Conservation (phyloP, 2,113 vertebrate genomes). For the Paramormyrops kingsleyae region DNA sequence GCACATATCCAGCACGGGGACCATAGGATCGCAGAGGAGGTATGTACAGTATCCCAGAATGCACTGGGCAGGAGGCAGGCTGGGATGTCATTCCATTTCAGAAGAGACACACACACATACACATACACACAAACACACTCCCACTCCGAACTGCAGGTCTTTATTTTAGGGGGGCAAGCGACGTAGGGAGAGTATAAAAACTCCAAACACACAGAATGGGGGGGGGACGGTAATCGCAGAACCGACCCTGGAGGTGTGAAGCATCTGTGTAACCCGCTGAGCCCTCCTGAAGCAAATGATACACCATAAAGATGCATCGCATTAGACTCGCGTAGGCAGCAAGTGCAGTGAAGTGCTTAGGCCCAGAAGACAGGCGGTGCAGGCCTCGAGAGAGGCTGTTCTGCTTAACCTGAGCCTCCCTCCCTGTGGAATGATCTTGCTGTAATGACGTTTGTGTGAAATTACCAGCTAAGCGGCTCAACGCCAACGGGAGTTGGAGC, state of each 20-base stretch:
- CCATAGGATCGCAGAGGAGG: not conserved
- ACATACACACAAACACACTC: not conserved
- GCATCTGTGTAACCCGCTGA: not conserved
- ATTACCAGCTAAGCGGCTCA: not conserved
- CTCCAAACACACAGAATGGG: not conserved
- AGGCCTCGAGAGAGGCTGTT: not conserved
- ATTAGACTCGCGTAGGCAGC: not conserved
- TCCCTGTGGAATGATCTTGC: not conserved
- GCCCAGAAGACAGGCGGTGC: not conserved
- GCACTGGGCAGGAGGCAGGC: not conserved
- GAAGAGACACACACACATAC: not conserved
- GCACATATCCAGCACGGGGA: not conserved
- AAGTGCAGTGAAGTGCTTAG: not conserved
- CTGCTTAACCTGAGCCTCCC: not conserved
- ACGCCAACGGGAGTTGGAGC: not conserved
- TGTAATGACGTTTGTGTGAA: not conserved
- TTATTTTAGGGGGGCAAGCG: not conserved
- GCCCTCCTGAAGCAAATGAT: not conserved
- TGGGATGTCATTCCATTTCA: not conserved
- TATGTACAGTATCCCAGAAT: not conserved
- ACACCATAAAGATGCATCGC: not conserved
- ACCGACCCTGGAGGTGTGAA: not conserved
- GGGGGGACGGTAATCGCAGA: not conserved
- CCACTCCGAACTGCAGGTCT: not conserved
- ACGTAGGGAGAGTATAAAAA: not conserved